Conservation (phyloP, 1,140 invertebrate genomes). For the Cydia amplana region DNA sequence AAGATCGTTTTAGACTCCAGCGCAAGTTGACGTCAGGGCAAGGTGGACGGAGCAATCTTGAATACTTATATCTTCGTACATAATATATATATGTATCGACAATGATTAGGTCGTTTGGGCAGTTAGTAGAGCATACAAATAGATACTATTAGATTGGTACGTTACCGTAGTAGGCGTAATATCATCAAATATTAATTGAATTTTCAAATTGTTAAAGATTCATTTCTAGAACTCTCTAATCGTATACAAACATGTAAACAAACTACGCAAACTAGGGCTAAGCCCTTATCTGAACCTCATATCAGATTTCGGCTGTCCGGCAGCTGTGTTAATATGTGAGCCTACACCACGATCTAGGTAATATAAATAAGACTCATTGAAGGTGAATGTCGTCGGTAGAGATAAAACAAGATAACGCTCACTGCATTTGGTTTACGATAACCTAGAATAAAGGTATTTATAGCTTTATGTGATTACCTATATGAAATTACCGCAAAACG, state of each 20-base stretch:
- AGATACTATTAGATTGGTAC: too few species aligned
- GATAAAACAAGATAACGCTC: constrained; percentile 1
- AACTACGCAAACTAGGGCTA: too few species aligned
- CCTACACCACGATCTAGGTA: background rate
- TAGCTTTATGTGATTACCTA: background rate
- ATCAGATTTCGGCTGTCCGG: too few species aligned
- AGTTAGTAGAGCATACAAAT: background rate
- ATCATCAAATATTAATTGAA: too few species aligned
- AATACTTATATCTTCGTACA: background rate
- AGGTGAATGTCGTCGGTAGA: constrained; percentile 4
- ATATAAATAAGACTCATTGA: background rate
- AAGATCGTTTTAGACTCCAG: constrained; percentile 30
- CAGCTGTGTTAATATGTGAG: background rate
- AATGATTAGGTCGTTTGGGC: background rate
- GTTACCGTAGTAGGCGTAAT: too few species aligned
- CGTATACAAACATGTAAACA: too few species aligned
- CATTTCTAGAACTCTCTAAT: too few species aligned
- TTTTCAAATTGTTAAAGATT: too few species aligned
- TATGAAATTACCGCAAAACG: background rate
- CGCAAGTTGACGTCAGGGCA: constrained; percentile 22
- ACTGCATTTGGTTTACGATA: background rate
- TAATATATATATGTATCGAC: background rate
- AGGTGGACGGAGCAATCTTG: background rate
- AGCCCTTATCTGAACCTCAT: too few species aligned
- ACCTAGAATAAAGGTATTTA: background rate